These are phyloP conservation scores for Drosophila rellima DNA, from an alignment of 2,888 invertebrate genomes.

Conservation along the genomic window DNA sequence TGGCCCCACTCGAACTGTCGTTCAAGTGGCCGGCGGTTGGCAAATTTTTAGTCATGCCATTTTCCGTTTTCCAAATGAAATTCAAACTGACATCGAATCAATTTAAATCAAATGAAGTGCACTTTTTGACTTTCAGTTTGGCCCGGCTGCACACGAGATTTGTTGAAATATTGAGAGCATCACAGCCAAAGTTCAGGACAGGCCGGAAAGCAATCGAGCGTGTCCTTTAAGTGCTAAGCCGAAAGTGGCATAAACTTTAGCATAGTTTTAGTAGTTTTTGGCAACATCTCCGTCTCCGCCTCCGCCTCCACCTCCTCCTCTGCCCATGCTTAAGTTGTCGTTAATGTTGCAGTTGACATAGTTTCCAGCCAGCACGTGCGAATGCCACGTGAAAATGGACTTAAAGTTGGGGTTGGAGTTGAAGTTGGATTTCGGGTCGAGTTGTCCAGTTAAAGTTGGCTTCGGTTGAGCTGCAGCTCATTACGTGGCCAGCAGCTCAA, in stretches of 20 bases:
- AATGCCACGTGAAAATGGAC: conserved; percentile 46
- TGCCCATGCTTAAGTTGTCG: conserved; percentile 4
- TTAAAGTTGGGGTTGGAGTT: conserved; percentile 24
- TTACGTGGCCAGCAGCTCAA: conserved; percentile 76
- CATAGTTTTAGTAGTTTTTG: conserved; percentile 70
- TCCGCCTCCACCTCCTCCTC: not conserved
- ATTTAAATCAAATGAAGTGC: conserved; percentile 82
- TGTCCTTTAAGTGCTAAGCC: conserved; percentile 65
- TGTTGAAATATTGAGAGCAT: conserved; percentile 56
- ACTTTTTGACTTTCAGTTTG: conserved; percentile 54
- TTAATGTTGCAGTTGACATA: conserved; percentile 60
- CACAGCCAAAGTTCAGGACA: conserved; percentile 25
- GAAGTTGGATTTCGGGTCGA: conserved; percentile 28
- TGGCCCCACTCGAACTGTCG: conserved; percentile 6
- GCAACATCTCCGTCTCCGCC: conserved; percentile 10
- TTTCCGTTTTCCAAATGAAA: conserved; percentile 77
- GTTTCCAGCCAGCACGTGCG: conserved; percentile 66
- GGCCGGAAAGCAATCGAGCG: conserved; percentile 69
- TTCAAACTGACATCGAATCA: conserved; percentile 75
- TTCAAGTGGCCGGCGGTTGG: conserved; percentile 56
- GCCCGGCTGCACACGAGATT: conserved; percentile 44
- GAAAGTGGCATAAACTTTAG: conserved; percentile 64
- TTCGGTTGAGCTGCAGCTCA: conserved; percentile 71
- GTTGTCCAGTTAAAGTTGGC: conserved; percentile 41
- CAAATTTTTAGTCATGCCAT: conserved; percentile 58